phyloP scores from a whole-genome alignment of 2,113 vertebrate species.

The Piprites chloris region DNA sequence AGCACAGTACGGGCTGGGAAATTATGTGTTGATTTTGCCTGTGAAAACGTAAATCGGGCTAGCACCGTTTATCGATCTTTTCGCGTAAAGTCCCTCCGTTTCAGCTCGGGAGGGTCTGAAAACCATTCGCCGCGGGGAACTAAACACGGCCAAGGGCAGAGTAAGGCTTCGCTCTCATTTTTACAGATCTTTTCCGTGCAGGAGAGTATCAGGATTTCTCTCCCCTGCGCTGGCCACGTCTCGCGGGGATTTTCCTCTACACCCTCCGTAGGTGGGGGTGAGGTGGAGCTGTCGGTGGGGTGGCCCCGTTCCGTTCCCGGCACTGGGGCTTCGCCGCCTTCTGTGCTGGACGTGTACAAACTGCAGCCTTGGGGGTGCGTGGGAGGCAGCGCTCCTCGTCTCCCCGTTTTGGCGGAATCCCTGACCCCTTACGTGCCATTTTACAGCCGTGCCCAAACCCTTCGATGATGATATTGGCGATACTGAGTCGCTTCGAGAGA shows the following conservation, averaged over 20 bases:
- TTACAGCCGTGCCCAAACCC: not conserved
- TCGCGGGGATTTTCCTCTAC: not conserved
- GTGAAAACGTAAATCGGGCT: not conserved
- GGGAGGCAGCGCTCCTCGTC: not conserved
- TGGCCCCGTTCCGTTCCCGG: not conserved
- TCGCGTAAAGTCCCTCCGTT: not conserved
- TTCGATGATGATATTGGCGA: not conserved
- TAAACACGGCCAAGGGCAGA: not conserved
- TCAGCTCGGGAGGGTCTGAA: not conserved
- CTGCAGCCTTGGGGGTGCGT: not conserved
- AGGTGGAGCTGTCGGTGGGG: not conserved
- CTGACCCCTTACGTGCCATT: not conserved
- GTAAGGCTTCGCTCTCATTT: not conserved
- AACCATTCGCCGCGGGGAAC: not conserved
- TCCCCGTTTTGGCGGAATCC: not conserved
- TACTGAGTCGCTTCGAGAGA: not conserved
- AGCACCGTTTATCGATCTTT: not conserved
- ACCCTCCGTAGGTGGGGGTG: not conserved
- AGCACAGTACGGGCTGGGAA: fast-evolving
- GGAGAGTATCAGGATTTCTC: not conserved
- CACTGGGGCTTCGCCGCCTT: not conserved
- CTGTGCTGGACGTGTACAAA: not conserved
- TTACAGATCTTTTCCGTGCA: too few relatives aligned
- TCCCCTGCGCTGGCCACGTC: not conserved
- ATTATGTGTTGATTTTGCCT: not conserved